Evolutionary conservation across 2,797 vertebrate genomes (phyloP), one percentile per base, ranked within the genome.

Genomic region (Neomorphus geoffroyi): DNA sequence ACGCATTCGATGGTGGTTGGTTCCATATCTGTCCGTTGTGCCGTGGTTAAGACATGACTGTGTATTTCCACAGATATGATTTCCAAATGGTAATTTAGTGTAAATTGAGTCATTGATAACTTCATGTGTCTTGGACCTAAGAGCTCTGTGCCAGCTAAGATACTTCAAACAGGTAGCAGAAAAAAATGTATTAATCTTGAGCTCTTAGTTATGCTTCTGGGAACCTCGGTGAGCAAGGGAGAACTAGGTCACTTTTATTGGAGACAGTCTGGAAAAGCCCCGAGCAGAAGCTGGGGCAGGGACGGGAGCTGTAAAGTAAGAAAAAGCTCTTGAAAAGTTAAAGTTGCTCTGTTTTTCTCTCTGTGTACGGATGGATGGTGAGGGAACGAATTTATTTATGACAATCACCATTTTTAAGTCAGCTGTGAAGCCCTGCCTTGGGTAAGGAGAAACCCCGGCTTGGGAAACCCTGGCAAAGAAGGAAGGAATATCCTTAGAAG

Each of bases 81-180:
- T 90, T 94, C 80, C 57, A 92, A 94, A 77, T 86, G 86, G 33
- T 85, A 87, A 85, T 94, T 93, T 86, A 85, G 61, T 82, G 71
- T 94, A 94, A 96, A 94, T 93, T 90, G 80, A 94, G 83, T 70
- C 65, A 84, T 70, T 90, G 94, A 90, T 86, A 81, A 85, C 80
- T 90, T 92, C 60, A 73, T 77, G 43, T 88, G 78, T 94, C 88
- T 80, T 86, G 78, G 50, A 73, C 77, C 91, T 92, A 92, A 51
- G 48, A 84, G 67, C 90, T 82, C 80, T 65, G 66, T 92, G 80
- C 32, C 78, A 92, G 60, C 69, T 92, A 61, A 11, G 7, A 78
- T 84, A 62, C 75, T 94, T 80, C 15, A 13, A 94, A 89, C 33
- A 50, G 43, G 57, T 32, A 75, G 75, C 33, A 50, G 67, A 43